phyloP scores from a whole-genome alignment of 2,888 invertebrate species.

The Cryptus viduatorius region DNA sequence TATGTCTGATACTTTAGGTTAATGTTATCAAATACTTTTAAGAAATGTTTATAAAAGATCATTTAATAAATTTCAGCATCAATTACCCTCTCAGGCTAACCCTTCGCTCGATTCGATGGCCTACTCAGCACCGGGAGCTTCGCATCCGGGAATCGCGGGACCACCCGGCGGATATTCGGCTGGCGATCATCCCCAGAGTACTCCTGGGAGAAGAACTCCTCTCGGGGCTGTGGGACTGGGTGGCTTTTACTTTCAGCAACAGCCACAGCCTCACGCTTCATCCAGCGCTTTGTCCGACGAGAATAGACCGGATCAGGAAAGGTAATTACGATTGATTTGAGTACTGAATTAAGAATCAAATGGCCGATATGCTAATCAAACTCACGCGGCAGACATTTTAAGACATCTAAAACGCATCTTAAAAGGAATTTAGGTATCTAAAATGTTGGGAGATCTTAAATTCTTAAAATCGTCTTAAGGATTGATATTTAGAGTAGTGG shows the following conservation, averaged over 20 bases:
- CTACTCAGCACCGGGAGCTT: constrained; percentile 76
- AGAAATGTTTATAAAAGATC: background rate
- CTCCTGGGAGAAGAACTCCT: constrained; percentile 90
- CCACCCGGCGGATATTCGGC: constrained; percentile 85
- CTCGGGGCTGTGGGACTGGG: constrained; percentile 94
- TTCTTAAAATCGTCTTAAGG: no score
- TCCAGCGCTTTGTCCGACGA: constrained; percentile 89
- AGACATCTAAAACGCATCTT: no score
- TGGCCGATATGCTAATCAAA: no score
- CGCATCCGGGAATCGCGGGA: constrained; percentile 80
- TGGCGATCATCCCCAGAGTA: constrained; percentile 85
- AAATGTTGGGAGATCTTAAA: no score
- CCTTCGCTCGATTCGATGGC: constrained; percentile 78
- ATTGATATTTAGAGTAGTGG: no score
- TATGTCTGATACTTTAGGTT: no score
- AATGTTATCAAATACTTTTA: no score
- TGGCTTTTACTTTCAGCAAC: constrained; percentile 93
- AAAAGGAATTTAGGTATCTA: no score
- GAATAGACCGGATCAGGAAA: constrained; percentile 90
- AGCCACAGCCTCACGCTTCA: constrained; percentile 86
- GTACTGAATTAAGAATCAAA: background rate
- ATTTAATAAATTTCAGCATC: constrained; percentile 74
- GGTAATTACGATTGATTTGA: constrained; percentile 71
- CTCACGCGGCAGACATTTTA: no score
- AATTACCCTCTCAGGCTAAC: constrained; percentile 78